Base-by-base conservation (phyloP, 2,888 invertebrate genomes). In the Pachymerium ferrugineum region DNA sequence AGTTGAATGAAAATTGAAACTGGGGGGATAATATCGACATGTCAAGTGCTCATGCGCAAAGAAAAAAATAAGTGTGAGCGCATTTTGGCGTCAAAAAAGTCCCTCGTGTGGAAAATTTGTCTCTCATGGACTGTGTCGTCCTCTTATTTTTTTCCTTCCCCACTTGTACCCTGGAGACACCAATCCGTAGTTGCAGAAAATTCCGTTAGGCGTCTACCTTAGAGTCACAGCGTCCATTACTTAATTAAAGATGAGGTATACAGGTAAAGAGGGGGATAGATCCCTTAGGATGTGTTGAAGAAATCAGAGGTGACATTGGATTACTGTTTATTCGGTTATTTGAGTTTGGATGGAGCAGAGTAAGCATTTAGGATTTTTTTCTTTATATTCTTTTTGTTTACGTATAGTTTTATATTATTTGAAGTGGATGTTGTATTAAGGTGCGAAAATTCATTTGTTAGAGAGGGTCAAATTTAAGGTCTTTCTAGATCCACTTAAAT, bases 171-270 rank as follows among this genome's bases (percentile, higher is more conserved):
- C 47, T n/a, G 8, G 47, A 47, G 47, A 47, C 47, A 16, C 19
- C 47, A n/a, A 47, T 47, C n/a, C 16, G 47, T 47, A 47, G 47
- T 47, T 47, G 47, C n/a, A 47, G 47, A 47, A 47, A 47, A 47
- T 47, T 47, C 47, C n/a, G 47, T 47, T 47, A 47, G 47, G 47
- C 16, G 47, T 14, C 47, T 47, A 19, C 47, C 47, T 16, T 16
- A 6, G 14, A 47, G 47, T 47, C 19, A n/a, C n/a, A n/a, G 47
- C 47, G 47, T 47, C 47, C 47, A 47, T 47, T 47, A 47, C 47
- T 47, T 47, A 47, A 47, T 47, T 47, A 47, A 47, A 47, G 47
- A 5, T 16, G 47, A 47, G 47, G 14, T 47, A 19, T 1, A 47
- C 1, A 16, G n/a, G 47, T 19, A 47, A 16, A 19, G 16, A 16